These are phyloP conservation scores for Dicranocentrus wangi DNA, from an alignment of 2,888 invertebrate genomes.

Conservation along the genomic window DNA sequence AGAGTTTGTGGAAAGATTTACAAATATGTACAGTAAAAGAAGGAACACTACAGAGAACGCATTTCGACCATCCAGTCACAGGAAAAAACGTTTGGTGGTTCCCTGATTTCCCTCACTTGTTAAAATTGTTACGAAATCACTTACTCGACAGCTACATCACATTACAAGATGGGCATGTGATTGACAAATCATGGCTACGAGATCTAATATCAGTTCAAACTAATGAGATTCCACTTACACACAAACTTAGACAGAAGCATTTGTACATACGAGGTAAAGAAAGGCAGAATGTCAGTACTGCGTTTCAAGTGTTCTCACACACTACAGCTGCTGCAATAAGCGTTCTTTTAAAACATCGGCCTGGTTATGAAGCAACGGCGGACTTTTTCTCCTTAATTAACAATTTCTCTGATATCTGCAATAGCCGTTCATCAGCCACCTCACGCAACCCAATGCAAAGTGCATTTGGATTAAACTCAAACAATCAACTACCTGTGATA, in stretches of 20 bases:
- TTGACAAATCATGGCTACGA: background rate
- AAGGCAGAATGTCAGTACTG: conserved; percentile 29
- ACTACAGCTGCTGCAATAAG: conserved; percentile 3
- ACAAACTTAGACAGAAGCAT: background rate
- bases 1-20: background rate
- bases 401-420: background rate
- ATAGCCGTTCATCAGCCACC: background rate
- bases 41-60: background rate
- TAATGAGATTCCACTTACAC: background rate
- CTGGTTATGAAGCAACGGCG: background rate
- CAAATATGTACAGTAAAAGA: background rate
- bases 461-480: background rate
- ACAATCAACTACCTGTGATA: background rate
- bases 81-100: background rate
- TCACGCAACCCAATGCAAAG: background rate
- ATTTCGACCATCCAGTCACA: conserved; percentile 18
- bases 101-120: conserved; percentile 14
- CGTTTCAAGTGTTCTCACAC: conserved; percentile 29
- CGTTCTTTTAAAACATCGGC: background rate
- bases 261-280: background rate
- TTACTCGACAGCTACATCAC: conserved; percentile 4
- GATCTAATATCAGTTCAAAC: conserved; percentile 2
- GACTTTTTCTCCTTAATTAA: background rate
- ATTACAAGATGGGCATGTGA: background rate
- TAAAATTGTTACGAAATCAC: conserved; percentile 10